Conservation (phyloP, 2,113 vertebrate species). For the Misgurnus anguillicaudatus region DNA sequence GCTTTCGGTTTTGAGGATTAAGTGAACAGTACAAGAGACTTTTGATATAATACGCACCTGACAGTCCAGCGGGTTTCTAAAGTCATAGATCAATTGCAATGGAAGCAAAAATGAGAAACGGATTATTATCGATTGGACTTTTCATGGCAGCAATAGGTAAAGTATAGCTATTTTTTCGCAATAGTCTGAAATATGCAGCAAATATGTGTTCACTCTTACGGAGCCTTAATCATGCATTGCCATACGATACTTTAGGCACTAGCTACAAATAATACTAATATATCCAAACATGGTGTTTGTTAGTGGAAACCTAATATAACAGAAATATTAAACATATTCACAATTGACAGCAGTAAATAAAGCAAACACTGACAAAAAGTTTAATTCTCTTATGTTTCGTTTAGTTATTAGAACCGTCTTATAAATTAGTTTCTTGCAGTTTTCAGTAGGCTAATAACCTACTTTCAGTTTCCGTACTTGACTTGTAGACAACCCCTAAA, state of each 20-base stretch:
- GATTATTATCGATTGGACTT: background rate
- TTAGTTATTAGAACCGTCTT: background rate
- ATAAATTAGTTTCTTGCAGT: background rate
- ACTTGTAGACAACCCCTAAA: background rate
- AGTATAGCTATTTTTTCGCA: background rate
- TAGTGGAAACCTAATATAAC: background rate
- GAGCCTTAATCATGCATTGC: too few species aligned
- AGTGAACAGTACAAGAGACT: background rate
- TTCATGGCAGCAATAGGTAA: conserved; percentile 30
- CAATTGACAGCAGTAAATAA: too few species aligned
- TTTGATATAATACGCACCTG: too few species aligned
- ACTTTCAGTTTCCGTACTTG: background rate
- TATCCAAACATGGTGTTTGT: too few species aligned
- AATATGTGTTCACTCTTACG: too few species aligned
- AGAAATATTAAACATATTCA: too few species aligned
- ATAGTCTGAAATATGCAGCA: background rate
- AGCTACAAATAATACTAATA: too few species aligned
- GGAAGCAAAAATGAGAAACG: background rate
- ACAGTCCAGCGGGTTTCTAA: background rate
- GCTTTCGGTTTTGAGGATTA: conserved; percentile 46
- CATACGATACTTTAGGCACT: background rate
- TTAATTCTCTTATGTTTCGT: background rate
- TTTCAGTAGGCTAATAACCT: background rate
- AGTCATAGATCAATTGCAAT: background rate
- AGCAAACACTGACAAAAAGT: too few species aligned